These are phyloP conservation scores for Euclidia mi DNA, from an alignment of 2,888 invertebrate species.

Conservation along the genomic window DNA sequence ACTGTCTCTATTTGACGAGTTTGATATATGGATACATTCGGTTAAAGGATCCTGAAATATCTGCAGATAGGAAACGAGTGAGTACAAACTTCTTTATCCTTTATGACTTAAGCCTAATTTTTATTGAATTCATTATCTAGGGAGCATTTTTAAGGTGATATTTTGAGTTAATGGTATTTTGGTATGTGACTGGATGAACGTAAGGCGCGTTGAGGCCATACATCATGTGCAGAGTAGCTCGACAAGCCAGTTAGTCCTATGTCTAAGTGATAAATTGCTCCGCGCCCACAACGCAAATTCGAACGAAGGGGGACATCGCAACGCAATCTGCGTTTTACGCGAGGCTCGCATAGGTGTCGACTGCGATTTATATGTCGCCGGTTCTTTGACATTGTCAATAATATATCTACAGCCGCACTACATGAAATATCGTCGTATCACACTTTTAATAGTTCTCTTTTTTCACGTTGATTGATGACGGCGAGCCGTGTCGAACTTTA, in stretches of 20 bases:
- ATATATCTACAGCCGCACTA: slow-evolving; percentile 19
- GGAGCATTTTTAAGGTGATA: slow-evolving; percentile 26
- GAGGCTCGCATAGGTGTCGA: slow-evolving; percentile 82
- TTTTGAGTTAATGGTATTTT: slow-evolving; percentile 64
- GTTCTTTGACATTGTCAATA: slow-evolving; percentile 56
- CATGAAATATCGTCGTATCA: slow-evolving; percentile 26
- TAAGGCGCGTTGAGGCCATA: slow-evolving; percentile 65
- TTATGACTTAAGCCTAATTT: not conserved
- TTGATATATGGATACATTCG: slow-evolving; percentile 86
- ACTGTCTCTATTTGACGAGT: slow-evolving; percentile 87
- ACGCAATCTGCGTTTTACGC: slow-evolving; percentile 83
- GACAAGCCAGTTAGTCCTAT: slow-evolving; percentile 79
- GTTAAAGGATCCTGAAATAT: slow-evolving; percentile 82
- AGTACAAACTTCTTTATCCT: slow-evolving; percentile 69
- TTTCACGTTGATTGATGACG: slow-evolving; percentile 41
- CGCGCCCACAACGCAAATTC: slow-evolving; percentile 84
- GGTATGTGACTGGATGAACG: slow-evolving; percentile 61
- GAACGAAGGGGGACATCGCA: slow-evolving; percentile 84
- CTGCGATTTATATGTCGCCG: slow-evolving; percentile 69
- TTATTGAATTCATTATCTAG: slow-evolving; percentile 4
- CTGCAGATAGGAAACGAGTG: slow-evolving; percentile 80
- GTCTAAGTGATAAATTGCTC: slow-evolving; percentile 89
- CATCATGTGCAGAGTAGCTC: slow-evolving; percentile 75
- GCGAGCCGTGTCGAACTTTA: slow-evolving; percentile 22
- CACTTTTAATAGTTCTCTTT: slow-evolving; percentile 39